Evolutionary conservation across 2,797 vertebrate species (phyloP).

Genomic region (Gymnopithys bicolor): DNA sequence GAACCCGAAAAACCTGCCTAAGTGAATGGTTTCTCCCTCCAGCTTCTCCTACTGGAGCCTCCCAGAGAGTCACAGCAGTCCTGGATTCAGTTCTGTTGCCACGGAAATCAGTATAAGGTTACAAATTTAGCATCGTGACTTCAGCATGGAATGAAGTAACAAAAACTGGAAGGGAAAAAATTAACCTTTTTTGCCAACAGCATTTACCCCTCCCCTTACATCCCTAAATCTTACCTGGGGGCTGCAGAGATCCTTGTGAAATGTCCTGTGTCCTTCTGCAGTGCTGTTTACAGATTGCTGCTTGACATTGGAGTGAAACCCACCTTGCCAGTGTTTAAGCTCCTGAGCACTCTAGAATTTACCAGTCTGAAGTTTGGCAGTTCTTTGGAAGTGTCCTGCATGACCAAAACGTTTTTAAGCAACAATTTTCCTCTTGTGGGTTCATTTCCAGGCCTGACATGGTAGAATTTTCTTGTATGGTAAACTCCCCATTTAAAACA

Average conservation of each 20-base stretch:
- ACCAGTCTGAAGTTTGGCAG: not conserved
- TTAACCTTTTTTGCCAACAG: not conserved
- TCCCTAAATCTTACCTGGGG: not conserved
- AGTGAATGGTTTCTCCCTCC: not conserved
- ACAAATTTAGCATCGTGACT: slow-evolving; percentile 41
- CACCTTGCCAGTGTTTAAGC: not conserved
- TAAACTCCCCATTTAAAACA: not conserved
- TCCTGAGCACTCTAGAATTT: not conserved
- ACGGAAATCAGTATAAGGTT: not conserved
- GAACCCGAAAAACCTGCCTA: not conserved
- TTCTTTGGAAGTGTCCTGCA: not conserved
- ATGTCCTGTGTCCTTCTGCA: not conserved
- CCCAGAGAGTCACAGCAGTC: not conserved
- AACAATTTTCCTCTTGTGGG: not conserved
- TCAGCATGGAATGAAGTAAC: not conserved
- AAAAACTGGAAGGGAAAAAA: not conserved
- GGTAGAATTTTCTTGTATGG: not conserved
- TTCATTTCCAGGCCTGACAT: not conserved
- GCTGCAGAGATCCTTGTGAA: not conserved
- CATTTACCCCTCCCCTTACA: not conserved
- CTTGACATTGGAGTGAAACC: not conserved
- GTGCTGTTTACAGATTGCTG: not conserved
- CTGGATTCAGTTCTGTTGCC: slow-evolving; percentile 27
- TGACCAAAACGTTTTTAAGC: not conserved
- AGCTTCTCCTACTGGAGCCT: not conserved